Evolutionary conservation across 1,140 invertebrate genomes (phyloP).

Genomic region (Hesperophylax magnus): DNA sequence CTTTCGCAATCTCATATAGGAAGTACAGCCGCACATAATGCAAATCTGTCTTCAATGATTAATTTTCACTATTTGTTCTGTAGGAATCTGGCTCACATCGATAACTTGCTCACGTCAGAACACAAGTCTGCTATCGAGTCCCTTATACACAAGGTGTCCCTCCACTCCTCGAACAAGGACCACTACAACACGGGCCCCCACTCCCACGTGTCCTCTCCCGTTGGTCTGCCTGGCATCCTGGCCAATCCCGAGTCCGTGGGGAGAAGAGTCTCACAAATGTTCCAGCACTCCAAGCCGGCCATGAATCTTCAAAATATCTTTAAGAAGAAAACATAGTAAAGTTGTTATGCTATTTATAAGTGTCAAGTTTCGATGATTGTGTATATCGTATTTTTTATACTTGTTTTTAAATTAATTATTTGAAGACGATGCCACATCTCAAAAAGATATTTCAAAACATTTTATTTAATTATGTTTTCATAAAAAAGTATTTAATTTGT

Average conservation of each 20-base stretch:
- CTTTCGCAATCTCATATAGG: too few relatives aligned
- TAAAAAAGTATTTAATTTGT: too few relatives aligned
- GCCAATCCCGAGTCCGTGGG: slow-evolving; percentile 65
- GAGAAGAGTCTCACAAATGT: slow-evolving; percentile 66
- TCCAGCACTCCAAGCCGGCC: slow-evolving; percentile 67
- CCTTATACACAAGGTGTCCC: slow-evolving; percentile 60
- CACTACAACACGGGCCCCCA: slow-evolving; percentile 14
- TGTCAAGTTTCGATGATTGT: too few relatives aligned
- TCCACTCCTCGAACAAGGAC: slow-evolving; percentile 24
- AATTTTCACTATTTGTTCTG: background rate
- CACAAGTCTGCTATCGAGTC: slow-evolving; percentile 65
- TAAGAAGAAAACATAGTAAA: slow-evolving; percentile 67
- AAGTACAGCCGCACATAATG: too few relatives aligned
- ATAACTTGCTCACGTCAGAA: slow-evolving; percentile 51
- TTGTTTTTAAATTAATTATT: too few relatives aligned
- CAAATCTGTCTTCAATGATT: too few relatives aligned
- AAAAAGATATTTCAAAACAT: too few relatives aligned
- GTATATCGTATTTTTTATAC: too few relatives aligned
- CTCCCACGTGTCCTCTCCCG: slow-evolving; percentile 16
- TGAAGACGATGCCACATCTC: too few relatives aligned
- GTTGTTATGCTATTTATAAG: background rate
- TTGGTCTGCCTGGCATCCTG: slow-evolving; percentile 56
- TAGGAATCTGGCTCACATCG: slow-evolving; percentile 51
- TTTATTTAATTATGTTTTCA: too few relatives aligned
- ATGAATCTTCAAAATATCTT: slow-evolving; percentile 69